Base-by-base conservation (phyloP, 1,140 invertebrate species). In the Drosophila auraria region DNA sequence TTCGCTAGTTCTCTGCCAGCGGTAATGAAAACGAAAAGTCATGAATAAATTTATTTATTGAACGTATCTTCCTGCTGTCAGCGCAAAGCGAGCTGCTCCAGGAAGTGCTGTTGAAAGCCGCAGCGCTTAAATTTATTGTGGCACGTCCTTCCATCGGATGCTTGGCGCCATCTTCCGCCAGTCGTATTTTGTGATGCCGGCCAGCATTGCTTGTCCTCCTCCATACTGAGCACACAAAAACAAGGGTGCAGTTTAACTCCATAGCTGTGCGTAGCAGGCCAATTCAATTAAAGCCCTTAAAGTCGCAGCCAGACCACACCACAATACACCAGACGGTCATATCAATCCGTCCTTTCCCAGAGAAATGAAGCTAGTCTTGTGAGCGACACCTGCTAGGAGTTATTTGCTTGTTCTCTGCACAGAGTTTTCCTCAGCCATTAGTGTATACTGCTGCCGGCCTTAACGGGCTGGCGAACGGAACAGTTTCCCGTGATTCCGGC, bases 31-130 rank as follows among this genome's bases (percentile, higher is more conserved):
- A 38, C 69, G 53, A 77, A 77, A 74, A 68, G 72, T 80, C 72
- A 78, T 87, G 83, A 87, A 87, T 87, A 81, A 78, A 83, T 89
- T 83, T 78, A 81, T 81, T 75, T 75, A 63, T 80, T 69, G 63
- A 73, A 47, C 58, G 42, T 42, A 27, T 25, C 44, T 42, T 57
- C 54, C 23, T 45, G 65, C 30, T 76, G 50, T 44, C 66, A 64
- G 66, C 60, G 62, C 38, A 65, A 23, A 65, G 15, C 33, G 14
- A 4, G 51, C 25, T 17, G 20, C 49, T 44, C 25, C 58, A 73
- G 71, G 59, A 71, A 68, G 76, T 50, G 40, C 65, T 58, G 61
- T 54, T 51, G 73, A 65, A 70, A 87, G 61, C 51, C 64, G 36
- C 60, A 66, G 54, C 36, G 78, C 68, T 78, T 83, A 72, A 87